These are phyloP conservation scores for Drosophila anomelani DNA, from an alignment of 2,888 invertebrate genomes.

Conservation along the genomic window DNA sequence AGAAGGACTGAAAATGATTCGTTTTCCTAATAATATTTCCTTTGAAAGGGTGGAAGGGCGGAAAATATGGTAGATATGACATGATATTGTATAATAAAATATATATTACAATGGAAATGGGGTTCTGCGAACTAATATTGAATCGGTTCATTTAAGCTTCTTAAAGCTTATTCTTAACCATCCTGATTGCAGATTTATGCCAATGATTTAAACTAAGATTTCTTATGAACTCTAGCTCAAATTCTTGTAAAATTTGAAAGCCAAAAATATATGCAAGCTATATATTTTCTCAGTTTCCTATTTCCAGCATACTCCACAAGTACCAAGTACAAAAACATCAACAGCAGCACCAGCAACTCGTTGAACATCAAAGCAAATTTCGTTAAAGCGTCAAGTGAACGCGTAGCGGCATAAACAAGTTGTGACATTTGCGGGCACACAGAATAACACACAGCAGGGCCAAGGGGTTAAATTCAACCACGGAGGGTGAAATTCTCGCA, in stretches of 20 bases:
- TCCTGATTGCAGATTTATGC: not conserved
- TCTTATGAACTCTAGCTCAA: too few relatives aligned
- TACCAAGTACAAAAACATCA: not conserved
- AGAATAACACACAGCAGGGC: not conserved
- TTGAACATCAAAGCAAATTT: slow-evolving; percentile 69
- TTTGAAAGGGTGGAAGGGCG: too few relatives aligned
- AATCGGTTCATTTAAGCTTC: not conserved
- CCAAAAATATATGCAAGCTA: not conserved
- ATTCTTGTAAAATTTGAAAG: too few relatives aligned
- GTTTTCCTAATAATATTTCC: too few relatives aligned
- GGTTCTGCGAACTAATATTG: not conserved
- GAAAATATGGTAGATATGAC: not conserved
- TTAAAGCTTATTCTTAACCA: too few relatives aligned
- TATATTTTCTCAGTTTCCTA: not conserved
- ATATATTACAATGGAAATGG: too few relatives aligned
- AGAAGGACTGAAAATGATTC: too few relatives aligned
- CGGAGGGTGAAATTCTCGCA: not conserved
- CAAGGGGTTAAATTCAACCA: not conserved
- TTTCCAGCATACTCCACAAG: not conserved
- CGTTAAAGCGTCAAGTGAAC: slow-evolving; percentile 54
- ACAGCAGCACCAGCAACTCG: slow-evolving; percentile 54
- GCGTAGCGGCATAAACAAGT: slow-evolving; percentile 62
- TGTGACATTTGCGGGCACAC: slow-evolving; percentile 57
- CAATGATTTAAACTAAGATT: not conserved
- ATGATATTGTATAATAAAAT: not conserved